Conservation (phyloP, 2,113 vertebrate species). For the Megalops atlanticus region DNA sequence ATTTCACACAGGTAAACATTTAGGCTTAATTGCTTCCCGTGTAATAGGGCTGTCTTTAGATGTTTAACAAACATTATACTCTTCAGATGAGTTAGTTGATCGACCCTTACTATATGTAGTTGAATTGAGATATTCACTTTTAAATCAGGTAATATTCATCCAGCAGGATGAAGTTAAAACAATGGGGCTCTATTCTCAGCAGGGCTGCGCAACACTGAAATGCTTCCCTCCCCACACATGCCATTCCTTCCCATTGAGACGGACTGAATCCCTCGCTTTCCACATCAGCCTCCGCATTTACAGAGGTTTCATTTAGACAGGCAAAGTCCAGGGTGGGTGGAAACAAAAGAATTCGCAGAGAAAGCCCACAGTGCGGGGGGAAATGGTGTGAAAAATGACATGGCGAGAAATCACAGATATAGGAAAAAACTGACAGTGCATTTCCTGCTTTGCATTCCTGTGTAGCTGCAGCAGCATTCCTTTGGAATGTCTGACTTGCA, state of each 20-base stretch:
- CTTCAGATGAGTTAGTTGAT: no score
- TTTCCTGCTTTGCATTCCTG: background rate
- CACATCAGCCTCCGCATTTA: background rate
- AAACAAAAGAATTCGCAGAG: no score
- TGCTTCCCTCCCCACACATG: constrained; percentile 15
- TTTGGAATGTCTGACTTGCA: no score
- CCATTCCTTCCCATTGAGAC: background rate
- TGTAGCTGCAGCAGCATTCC: background rate
- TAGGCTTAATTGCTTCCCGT: background rate
- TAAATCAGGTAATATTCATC: no score
- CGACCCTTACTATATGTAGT: no score
- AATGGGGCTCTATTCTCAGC: background rate
- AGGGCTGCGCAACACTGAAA: background rate
- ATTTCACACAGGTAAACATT: background rate
- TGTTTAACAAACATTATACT: no score
- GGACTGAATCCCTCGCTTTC: background rate
- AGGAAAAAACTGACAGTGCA: background rate
- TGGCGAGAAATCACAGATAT: background rate
- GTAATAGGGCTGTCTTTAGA: no score
- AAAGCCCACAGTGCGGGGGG: background rate
- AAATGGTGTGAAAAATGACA: no score
- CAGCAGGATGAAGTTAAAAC: background rate
- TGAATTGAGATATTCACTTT: no score
- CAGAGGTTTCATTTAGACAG: background rate
- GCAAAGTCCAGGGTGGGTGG: background rate